A percentile compares a stretch with the other conserved stretches of the same genome.
Conservation (phyloP, 2,888 invertebrate species). For the Siphonodentalium dalli region DNA sequence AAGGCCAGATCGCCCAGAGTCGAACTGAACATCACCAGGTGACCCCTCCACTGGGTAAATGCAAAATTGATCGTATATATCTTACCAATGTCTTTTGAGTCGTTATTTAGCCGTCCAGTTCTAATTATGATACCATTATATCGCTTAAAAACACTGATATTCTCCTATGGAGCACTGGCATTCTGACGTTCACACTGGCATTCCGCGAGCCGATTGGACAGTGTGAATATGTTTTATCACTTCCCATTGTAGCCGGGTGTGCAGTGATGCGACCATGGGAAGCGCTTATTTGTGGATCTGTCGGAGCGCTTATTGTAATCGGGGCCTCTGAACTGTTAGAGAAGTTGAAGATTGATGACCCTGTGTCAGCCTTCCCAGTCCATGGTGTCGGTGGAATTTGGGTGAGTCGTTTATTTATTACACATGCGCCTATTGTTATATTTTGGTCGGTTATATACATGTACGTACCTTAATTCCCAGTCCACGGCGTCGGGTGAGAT, state of each 20-base stretch:
- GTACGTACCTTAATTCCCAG: too few relatives aligned
- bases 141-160: too few relatives aligned
- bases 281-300: slow-evolving; percentile 79
- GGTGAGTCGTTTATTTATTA: slow-evolving; percentile 21
- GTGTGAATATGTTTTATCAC: neutral
- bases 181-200: neutral
- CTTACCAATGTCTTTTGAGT: too few relatives aligned
- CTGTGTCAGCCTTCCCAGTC: slow-evolving; percentile 85
- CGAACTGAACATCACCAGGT: too few relatives aligned
- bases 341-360: slow-evolving; percentile 82
- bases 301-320: slow-evolving; percentile 80
- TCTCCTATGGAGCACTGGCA: neutral
- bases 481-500: too few relatives aligned
- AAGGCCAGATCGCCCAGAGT: too few relatives aligned
- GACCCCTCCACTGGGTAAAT: too few relatives aligned
- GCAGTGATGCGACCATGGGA: slow-evolving; percentile 84
- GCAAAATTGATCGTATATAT: too few relatives aligned
- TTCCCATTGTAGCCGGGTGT: slow-evolving; percentile 51
- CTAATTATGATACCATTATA: too few relatives aligned
- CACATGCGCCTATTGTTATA: neutral
- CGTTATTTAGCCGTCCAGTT: too few relatives aligned
- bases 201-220: too few relatives aligned
- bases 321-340: slow-evolving; percentile 79
- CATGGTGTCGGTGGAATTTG: slow-evolving; percentile 53
- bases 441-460: too few relatives aligned